Conservation (phyloP, 2,113 vertebrate species). For the Percopsis transmontana region DNA sequence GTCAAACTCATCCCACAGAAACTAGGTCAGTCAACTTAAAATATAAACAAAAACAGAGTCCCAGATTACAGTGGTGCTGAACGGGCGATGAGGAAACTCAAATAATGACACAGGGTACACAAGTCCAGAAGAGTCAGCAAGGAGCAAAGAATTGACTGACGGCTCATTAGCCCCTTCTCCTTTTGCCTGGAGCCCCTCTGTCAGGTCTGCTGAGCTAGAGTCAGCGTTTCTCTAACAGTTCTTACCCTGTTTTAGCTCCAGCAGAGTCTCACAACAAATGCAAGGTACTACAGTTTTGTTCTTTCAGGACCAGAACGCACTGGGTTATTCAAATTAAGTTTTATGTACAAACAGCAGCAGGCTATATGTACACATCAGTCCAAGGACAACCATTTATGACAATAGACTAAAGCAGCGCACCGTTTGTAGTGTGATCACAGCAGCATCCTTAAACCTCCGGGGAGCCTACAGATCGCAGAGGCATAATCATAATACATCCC, state of each 20-base stretch:
- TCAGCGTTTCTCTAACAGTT: no score
- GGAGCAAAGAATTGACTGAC: not conserved
- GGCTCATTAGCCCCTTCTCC: slow-evolving; percentile 9
- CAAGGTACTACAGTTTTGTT: not conserved
- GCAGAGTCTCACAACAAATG: no score
- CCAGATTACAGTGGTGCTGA: not conserved
- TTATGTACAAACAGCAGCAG: not conserved
- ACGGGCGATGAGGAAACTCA: slow-evolving; percentile 1
- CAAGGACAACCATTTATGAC: not conserved
- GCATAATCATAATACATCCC: no score
- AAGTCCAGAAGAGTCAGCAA: not conserved
- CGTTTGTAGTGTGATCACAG: slow-evolving; percentile 1
- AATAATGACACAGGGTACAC: not conserved
- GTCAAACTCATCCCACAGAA: no score
- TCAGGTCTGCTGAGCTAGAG: not conserved
- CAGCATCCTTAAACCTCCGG: not conserved
- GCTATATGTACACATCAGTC: not conserved
- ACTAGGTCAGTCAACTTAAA: not conserved
- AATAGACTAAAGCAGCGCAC: no score
- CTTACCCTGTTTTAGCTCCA: no score
- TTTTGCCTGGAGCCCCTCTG: not conserved
- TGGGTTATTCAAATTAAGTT: no score
- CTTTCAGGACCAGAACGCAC: not conserved
- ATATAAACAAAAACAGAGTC: not conserved
- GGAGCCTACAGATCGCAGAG: not conserved